A percentile compares a stretch with the other conserved stretches of the same genome.
These are phyloP conservation scores for Odontesthes bonariensis DNA, from an alignment of 2,113 vertebrate species.

Conservation along the genomic window DNA sequence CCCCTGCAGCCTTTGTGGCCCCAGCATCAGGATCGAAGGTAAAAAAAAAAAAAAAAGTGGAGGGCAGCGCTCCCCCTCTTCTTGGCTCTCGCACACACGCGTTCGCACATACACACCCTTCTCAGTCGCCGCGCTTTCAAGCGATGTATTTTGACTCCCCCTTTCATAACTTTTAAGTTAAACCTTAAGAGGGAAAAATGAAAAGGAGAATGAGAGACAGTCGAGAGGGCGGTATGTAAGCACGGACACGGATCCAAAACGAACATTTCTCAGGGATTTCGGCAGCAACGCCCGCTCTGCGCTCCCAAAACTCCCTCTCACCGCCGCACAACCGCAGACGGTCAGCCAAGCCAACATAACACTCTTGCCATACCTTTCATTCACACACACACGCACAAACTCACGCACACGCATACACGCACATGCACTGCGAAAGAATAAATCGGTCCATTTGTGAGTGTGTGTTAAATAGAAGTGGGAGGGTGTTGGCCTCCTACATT, in stretches of 20 bases:
- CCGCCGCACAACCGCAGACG: conserved; percentile 85
- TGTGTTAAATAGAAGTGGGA: conserved; percentile 47
- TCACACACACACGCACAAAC: conserved; percentile 43
- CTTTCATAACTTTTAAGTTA: conserved; percentile 81
- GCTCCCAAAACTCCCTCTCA: conserved; percentile 78
- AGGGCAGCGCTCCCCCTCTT: conserved; percentile 27
- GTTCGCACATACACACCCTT: conserved; percentile 18
- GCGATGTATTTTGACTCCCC: conserved; percentile 75
- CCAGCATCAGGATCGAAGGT: conserved; percentile 32
- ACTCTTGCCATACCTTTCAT: conserved; percentile 79
- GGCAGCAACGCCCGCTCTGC: conserved; percentile 83
- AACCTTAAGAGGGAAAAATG: conserved; percentile 80
- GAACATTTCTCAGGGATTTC: conserved; percentile 88
- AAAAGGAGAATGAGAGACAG: conserved; percentile 78
- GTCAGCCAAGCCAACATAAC: conserved; percentile 85
- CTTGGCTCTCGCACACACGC: background rate
- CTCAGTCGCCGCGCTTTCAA: conserved; percentile 63
- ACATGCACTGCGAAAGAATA: conserved; percentile 6
- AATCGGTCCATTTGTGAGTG: conserved; percentile 31
- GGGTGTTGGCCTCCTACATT: conserved; percentile 65
- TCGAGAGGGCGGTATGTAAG: conserved; percentile 83
- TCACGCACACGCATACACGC: conserved; percentile 33
- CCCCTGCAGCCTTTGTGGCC: conserved; percentile 41
- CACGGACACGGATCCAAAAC: conserved; percentile 83
- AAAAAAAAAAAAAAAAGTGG: conserved; percentile 23